A percentile compares a stretch with the other conserved stretches of the same genome.
These are phyloP conservation scores for Tolypeutes matacus DNA, from an alignment of 2,797 vertebrate genomes.

Conservation along the genomic window DNA sequence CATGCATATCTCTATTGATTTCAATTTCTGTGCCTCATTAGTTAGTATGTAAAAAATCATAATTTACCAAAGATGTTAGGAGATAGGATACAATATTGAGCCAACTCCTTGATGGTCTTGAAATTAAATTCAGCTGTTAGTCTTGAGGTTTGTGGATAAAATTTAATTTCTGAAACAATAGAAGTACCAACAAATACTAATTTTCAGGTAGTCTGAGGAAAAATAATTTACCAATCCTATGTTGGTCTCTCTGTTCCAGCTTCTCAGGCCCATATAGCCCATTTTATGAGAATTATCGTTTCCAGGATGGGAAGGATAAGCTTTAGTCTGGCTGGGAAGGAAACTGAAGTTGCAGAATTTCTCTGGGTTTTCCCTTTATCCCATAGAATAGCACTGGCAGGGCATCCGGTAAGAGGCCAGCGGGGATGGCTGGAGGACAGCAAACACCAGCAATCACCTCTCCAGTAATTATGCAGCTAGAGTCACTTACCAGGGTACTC, in stretches of 20 bases:
- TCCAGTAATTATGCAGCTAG: not conserved
- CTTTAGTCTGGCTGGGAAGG: not conserved
- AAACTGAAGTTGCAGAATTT: not conserved
- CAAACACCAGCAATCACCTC: not conserved
- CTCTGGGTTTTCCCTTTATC: not conserved
- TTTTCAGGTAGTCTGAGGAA: not conserved
- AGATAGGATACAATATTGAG: not conserved
- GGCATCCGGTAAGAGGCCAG: not conserved
- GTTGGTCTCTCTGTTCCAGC: not conserved
- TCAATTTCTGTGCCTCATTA: not conserved
- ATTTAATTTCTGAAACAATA: slow-evolving; percentile 8
- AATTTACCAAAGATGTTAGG: not conserved
- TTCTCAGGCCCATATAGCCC: not conserved
- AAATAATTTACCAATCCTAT: slow-evolving; percentile 67
- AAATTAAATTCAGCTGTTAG: not conserved
- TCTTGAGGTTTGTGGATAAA: not conserved
- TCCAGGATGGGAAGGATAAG: not conserved
- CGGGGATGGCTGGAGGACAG: not conserved
- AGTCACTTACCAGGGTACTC: not conserved
- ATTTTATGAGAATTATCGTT: not conserved
- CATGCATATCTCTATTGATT: not conserved
- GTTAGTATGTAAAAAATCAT: not conserved
- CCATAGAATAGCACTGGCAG: not conserved
- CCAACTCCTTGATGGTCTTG: not conserved
- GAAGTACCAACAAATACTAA: not conserved